Base-by-base conservation (phyloP, 2,888 invertebrate species). In the Leptinotarsa juncta region DNA sequence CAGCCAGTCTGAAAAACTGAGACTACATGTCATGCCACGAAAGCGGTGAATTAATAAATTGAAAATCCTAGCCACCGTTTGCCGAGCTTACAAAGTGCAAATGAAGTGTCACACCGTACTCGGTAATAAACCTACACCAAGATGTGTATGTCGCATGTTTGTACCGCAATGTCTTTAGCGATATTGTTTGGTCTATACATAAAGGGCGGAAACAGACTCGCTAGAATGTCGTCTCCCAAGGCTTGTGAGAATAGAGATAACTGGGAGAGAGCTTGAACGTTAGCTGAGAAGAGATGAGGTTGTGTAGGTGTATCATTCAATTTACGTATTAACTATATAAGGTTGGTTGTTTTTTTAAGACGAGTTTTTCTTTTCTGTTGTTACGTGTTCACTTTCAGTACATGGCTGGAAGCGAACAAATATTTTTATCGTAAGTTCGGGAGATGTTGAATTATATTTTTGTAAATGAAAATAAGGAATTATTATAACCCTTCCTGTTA, bases 21-120 rank as follows among this genome's bases (percentile, higher is more conserved):
- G 26, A 18, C 18, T 20, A 57, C 55, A 23, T 20, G 20, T 62
- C 62, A 62, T n/a, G 42, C n/a, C 42, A 62, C 26, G 42, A n/a
- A 32, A 32, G 62, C 32, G 26, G n/a, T n/a, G 62, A 42, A 62
- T 62, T 62, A 57, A 23, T 20, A 57, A 57, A 57, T 23, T 23
- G 57, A 57, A n/a, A 57, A 57, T 57, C 26, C 57, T 14, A 57
- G 23, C 57, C 57, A 32, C 42, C 62, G 62, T 62, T 62, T n/a
- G 62, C 42, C n/a, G 62, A 62, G 26, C 42, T 32, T 42, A 42
- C 62, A 62, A 62, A 62, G 62, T 62, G 62, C 62, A 62, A 62
- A 62, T 62, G 62, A 62, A 62, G 62, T 62, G 62, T 62, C 62
- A 62, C 62, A 62, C 62, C 26, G 62, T 32, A 62, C 42, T 62